Base-by-base conservation (phyloP, 2,888 invertebrate genomes). In the Drosophila percnosoma region DNA sequence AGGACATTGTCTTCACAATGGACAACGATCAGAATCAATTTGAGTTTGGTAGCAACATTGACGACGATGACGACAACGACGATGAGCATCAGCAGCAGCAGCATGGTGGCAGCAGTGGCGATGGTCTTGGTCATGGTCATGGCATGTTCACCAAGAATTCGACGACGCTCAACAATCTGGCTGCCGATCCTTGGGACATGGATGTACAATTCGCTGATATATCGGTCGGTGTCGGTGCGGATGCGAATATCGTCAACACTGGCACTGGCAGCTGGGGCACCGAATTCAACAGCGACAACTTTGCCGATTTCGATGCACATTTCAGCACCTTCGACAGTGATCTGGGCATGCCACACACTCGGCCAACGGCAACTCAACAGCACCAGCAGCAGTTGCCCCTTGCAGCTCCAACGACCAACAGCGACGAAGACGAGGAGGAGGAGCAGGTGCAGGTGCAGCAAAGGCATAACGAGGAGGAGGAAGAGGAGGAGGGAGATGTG, bases 261-360 rank as follows among this genome's bases (percentile, higher is more conserved):
- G 67, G 83, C 36, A 81, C 87, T 6, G 64, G 75, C 62, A 69
- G 58, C 65, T 92, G 92, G 92, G 87, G 88, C 21, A 80, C 86
- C 8, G 91, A 91, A 33, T 92, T 92, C 68, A 74, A 76, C 69
- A 86, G 62, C 48, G 91, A 92, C 73, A 92, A 93, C 68, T 93
- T 93, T 89, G 93, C 93, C 42, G 92, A 93, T 72, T 93, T 93
- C 62, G 92, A 93, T 90, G 81, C 92, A 42, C 92, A 92, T 69
- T 93, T 93, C 51, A 91, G 89, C 78, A 81, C 83, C 33, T 92
- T 90, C 71, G 73, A 81, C 63, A 92, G 87, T 55, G 92, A 92
- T 72, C 80, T 92, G 68, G 90, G 91, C 10, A 60, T 83, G 71
- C 75, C 87, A 2, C 48, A 65, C 1, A 75, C 65, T 7, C 66